Percentiles rank a stretch among this genome's conserved stretches.
Conservation (phyloP, 2,888 invertebrate species). For the Troides helena region DNA sequence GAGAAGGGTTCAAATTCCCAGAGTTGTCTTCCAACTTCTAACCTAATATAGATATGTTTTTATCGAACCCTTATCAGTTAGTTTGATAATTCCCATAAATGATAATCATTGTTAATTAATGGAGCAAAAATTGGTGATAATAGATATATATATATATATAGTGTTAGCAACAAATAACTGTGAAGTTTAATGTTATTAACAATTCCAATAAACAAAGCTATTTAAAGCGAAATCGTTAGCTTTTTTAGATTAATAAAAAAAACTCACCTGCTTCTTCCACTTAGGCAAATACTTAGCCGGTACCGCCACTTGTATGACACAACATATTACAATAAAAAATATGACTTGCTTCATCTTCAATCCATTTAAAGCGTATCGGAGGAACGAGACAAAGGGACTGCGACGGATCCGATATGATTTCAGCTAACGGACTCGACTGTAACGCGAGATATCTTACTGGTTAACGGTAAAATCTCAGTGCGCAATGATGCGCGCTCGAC, state of each 20-base stretch:
- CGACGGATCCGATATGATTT: not conserved
- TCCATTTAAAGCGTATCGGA: slow-evolving; percentile 21
- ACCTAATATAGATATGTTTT: too few species aligned
- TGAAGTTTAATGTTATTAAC: too few species aligned
- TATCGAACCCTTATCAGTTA: too few species aligned
- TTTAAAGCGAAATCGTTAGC: slow-evolving; percentile 16
- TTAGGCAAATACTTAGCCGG: slow-evolving; percentile 84
- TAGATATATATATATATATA: too few species aligned
- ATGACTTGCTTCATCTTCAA: slow-evolving; percentile 47
- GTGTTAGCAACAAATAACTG: too few species aligned
- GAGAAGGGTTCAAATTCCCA: too few species aligned
- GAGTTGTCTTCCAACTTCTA: too few species aligned
- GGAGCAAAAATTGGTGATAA: too few species aligned
- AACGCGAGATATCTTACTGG: slow-evolving; percentile 15
- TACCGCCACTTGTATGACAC: slow-evolving; percentile 51
- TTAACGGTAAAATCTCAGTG: slow-evolving; percentile 35
- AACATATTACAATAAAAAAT: slow-evolving; percentile 49
- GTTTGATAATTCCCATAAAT: too few species aligned
- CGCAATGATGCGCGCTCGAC: slow-evolving; percentile 43
- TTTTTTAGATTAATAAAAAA: slow-evolving; percentile 14
- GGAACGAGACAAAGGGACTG: not conserved
- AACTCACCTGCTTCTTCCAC: slow-evolving; percentile 88
- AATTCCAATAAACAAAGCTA: slow-evolving; percentile 7
- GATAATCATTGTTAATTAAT: too few species aligned
- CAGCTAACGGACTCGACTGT: not conserved